These are phyloP conservation scores for Crambe crambe DNA, from an alignment of 37 sponge, comb jelly and placozoan species.

Conservation along the genomic window DNA sequence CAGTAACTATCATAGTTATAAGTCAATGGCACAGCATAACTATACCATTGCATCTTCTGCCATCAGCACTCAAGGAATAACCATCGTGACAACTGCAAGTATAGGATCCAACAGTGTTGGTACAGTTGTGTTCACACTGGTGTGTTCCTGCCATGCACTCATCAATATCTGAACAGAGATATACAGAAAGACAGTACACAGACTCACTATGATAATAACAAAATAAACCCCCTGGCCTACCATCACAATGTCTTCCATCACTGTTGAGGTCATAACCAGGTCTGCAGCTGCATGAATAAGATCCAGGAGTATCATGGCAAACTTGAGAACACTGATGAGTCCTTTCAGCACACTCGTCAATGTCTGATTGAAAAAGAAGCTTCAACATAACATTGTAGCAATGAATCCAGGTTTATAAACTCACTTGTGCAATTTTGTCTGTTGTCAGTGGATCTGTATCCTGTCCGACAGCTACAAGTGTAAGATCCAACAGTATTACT, in stretches of 20 bases:
- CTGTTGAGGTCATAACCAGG: slow-evolving; percentile 18
- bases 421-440: neutral
- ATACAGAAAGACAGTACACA: no score
- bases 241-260: slow-evolving; percentile 26
- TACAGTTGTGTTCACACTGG: neutral
- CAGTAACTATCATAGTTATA: neutral
- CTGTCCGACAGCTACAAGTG: neutral
- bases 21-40: neutral
- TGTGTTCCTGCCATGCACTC: neutral
- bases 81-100: neutral
- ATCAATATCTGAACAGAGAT: slow-evolving; percentile 9
- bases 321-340: slow-evolving; percentile 18
- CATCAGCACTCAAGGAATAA: neutral
- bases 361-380: neutral
- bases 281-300: slow-evolving; percentile 44
- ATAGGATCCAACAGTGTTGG: neutral
- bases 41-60: neutral
- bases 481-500: neutral
- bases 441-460: neutral
- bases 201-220: no score
- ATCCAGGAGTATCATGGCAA: slow-evolving; percentile 36
- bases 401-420: no score
- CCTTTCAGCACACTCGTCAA: slow-evolving; percentile 46
- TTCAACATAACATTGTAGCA: no score
- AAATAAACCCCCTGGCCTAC: neutral